Conservation (phyloP, 37 sponge, comb jelly and placozoan genomes). For the Geodia barretti region DNA sequence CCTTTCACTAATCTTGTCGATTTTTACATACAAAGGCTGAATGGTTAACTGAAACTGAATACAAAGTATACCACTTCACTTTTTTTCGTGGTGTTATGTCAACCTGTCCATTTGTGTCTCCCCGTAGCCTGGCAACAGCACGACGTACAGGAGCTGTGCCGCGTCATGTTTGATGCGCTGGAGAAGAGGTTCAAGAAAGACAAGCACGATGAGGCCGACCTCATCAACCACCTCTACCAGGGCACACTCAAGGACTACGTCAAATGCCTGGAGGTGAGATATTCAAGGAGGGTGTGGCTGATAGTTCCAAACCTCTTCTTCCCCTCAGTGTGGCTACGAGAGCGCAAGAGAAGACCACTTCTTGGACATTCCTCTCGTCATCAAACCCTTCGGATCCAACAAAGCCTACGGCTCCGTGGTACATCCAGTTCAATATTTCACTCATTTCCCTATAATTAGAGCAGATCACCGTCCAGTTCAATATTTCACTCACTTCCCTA, state of each 20-base stretch:
- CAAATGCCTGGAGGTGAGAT: constrained; percentile 79
- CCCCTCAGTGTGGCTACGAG: constrained; percentile 73
- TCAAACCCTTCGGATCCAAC: constrained; percentile 86
- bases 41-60: neutral
- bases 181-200: constrained; percentile 82
- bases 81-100: neutral
- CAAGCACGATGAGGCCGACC: constrained; percentile 54
- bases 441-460: too few species aligned
- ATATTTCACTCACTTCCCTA: too few species aligned
- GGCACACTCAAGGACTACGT: constrained; percentile 94
- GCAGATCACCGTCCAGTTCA: too few species aligned
- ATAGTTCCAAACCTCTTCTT: neutral
- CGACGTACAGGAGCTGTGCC: constrained; percentile 94
- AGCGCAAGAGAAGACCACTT: constrained; percentile 82
- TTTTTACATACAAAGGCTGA: neutral
- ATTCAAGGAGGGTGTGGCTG: neutral
- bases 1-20: neutral
- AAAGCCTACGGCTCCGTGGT: constrained; percentile 79
- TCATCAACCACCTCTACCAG: constrained; percentile 91
- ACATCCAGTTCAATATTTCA: too few species aligned
- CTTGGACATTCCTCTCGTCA: constrained; percentile 90
- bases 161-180: constrained; percentile 97
- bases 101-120: neutral
- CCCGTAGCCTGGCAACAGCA: constrained; percentile 93
- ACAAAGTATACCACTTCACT: neutral